Base-by-base conservation (phyloP, 2,888 invertebrate genomes). In the Conistra vaccinii region DNA sequence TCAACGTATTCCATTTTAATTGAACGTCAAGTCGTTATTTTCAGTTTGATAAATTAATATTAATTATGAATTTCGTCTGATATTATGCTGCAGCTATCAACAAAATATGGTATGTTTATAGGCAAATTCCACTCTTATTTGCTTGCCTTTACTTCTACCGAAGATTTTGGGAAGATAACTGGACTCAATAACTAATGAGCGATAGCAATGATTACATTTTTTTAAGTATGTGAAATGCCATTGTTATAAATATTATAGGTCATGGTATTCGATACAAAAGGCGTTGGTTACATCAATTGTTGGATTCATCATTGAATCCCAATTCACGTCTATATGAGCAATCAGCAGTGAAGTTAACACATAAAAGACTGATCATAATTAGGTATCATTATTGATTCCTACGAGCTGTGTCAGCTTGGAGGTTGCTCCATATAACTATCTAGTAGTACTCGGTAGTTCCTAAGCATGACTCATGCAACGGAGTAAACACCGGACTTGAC, bases 21-120 rank as follows among this genome's bases (percentile, higher is more conserved):
- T 32, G 14, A 55, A 67, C 12, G 63, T 72, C 63, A 55, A 48
- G 63, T 48, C 68, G 48, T 69, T 81, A 76, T 81, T 76, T 78
- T 45, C 6, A 67, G 17, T 35, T 62, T 67, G n/a, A 67, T 62
- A 67, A 57, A 67, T 78, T 35, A 35, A 35, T 60, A 32, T 32
- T 60, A 26, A 45, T 60, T 20, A 32, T 35, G 45, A 42, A 29
- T 53, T n/a, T n/a, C 17, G 5, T 35, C 1, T 35, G 5, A 53
- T 60, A 1, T 20, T 20, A 32, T 58, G n/a, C 58, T 32, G 58
- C 20, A 32, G 9, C 60, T 32, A 32, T 23, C 32, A 58, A 29
- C 7, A 57, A 29, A 29, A 29, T 57, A 14, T 26, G 26, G 26
- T 29, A 57, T 26, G 20, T 29, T 57, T 29, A 23, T 12, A 12